phyloP scores from a whole-genome alignment of 1,140 invertebrate species.

The Dinothrombium tinctorium region DNA sequence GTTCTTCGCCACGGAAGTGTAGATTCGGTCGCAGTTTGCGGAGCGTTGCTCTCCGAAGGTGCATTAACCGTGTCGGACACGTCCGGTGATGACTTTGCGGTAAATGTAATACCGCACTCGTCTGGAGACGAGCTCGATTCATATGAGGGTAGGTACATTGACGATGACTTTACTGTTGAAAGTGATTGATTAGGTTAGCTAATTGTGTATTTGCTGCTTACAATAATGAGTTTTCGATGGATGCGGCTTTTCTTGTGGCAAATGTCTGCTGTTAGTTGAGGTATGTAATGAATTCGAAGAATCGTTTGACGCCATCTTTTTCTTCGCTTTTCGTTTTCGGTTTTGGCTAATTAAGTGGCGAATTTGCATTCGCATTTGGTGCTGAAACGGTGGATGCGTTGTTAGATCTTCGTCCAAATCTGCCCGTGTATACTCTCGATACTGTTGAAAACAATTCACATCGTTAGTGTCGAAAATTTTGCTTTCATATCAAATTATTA shows the following conservation, averaged over 20 bases:
- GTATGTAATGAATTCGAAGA: no score
- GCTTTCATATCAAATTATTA: no score
- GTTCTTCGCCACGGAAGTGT: slow-evolving; percentile 70
- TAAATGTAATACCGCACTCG: not conserved
- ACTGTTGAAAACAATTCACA: slow-evolving; percentile 30
- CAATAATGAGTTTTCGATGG: no score
- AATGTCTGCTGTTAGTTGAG: no score
- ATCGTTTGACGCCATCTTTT: slow-evolving; percentile 2
- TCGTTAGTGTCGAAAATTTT: not conserved
- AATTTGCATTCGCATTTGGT: slow-evolving; percentile 73
- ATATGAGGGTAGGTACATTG: not conserved
- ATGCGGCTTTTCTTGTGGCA: no score
- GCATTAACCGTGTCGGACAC: not conserved
- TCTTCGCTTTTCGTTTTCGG: slow-evolving; percentile 48
- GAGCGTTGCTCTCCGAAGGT: no score
- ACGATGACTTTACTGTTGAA: not conserved
- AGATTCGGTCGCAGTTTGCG: slow-evolving; percentile 55
- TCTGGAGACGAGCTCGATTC: not conserved
- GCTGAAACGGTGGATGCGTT: slow-evolving; percentile 43
- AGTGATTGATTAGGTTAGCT: no score
- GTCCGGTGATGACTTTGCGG: not conserved
- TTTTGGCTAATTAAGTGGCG: slow-evolving; percentile 54
- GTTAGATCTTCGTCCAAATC: slow-evolving; percentile 51
- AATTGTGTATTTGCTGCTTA: no score
- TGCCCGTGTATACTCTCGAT: slow-evolving; percentile 70